Evolutionary conservation across 2,797 vertebrate genomes (phyloP).

Genomic region (Sebastiscus tertius): DNA sequence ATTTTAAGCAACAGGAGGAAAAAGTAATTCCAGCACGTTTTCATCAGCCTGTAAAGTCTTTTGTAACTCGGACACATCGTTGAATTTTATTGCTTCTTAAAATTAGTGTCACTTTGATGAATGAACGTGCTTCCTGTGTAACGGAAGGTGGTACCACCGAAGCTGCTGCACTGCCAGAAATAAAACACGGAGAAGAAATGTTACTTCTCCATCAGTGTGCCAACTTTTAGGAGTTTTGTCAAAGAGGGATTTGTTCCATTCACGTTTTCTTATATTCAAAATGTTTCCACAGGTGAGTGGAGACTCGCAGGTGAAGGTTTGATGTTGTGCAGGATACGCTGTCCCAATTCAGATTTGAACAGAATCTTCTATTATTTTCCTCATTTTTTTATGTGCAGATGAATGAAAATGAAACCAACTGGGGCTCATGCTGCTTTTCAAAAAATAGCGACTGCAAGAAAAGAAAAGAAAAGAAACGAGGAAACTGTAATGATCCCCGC

Average conservation of each 20-base stretch:
- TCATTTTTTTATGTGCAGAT: constrained; percentile 16
- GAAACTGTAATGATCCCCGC: constrained; percentile 27
- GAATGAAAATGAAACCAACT: constrained; percentile 14
- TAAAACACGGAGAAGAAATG: not conserved
- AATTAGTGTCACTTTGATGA: not conserved
- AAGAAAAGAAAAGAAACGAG: constrained; percentile 7
- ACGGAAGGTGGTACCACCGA: not conserved
- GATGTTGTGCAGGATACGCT: not conserved
- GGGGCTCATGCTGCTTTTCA: not conserved
- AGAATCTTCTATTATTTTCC: not conserved
- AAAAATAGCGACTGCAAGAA: not conserved
- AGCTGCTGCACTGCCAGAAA: not conserved
- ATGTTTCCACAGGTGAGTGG: not conserved
- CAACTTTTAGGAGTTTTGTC: not conserved
- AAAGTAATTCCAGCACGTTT: not conserved
- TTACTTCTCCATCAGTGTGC: not conserved
- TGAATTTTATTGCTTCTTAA: not conserved
- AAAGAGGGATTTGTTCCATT: not conserved
- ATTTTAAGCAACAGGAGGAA: not conserved
- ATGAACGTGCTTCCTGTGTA: not conserved
- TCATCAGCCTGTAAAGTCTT: not conserved
- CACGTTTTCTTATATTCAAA: not conserved
- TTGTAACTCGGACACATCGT: not conserved
- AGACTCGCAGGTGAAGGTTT: not conserved
- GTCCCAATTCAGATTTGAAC: not conserved